Base-by-base conservation (phyloP, 2,797 vertebrate species). In the Phalanger gymnotis region DNA sequence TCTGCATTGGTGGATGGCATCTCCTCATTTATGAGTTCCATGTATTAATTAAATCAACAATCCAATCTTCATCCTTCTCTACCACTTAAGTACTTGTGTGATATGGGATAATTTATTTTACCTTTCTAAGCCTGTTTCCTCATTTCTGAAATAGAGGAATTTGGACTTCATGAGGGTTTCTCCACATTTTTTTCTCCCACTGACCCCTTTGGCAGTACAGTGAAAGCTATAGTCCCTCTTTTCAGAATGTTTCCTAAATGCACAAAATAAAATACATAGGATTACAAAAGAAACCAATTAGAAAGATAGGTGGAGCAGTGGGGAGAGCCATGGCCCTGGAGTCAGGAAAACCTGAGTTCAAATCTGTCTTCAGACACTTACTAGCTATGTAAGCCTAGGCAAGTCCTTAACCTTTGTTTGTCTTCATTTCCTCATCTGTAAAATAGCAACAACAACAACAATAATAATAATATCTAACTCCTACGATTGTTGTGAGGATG, bases 131-230 rank as follows among this genome's bases (percentile, higher is more conserved):
- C 13, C 5, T 91, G 13, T 87, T 52, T 92, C 81, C 92, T 90
- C 14, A 92, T 22, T 40, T 81, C 40, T 47, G 90, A 92, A 92
- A 47, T 0, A 19, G 73, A 91, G 30, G 40, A 19, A 6, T 27
- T 27, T 47, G 81, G n/a, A 73, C 53, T 47, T 56, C 28, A 73
- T 56, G 53, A 92, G 27, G 66, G 31, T 30, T 92, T 47, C 25
- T 81, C 90, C 12, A 52, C 66, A 34, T 91, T 91, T 93, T 54
- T 53, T 93, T 81, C 31, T 81, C 11, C 28, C 90, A 31, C 40
- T 5, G 57, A 19, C 5, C 22, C 31, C 51, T 57, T 92, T 53
- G 92, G 53, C 91, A 97, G 97, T 97, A 91, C 95, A 96, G 96
- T 92, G 96, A 93, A 96, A 95, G 34, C 7, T 7, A 73, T 40